Evolutionary conservation across 2,113 vertebrate species (phyloP).

Genomic region (Serilophus lunatus): DNA sequence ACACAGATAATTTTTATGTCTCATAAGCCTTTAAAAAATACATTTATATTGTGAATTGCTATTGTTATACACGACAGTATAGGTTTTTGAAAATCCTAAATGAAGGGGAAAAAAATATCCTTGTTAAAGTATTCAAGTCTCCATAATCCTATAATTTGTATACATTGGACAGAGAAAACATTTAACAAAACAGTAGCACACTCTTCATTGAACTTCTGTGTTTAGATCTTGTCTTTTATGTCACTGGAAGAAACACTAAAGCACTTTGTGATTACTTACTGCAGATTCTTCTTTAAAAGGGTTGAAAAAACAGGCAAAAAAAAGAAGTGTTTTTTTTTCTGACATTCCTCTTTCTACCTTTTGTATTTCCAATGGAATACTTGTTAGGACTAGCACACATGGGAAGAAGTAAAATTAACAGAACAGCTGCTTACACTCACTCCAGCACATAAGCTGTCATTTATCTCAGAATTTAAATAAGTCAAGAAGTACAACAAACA

Average conservation of each 20-base stretch:
- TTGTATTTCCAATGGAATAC: neutral
- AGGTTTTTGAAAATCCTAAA: neutral
- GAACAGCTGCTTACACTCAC: conserved; percentile 24
- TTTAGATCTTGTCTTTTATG: neutral
- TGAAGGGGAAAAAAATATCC: neutral
- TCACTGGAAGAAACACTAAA: neutral
- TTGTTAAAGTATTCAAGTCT: neutral
- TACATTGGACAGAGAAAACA: neutral
- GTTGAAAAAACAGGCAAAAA: neutral
- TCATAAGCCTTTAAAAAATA: neutral
- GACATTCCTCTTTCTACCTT: neutral
- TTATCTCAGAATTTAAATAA: conserved; percentile 9
- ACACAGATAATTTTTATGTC: neutral
- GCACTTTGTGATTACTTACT: neutral
- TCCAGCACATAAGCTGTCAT: neutral
- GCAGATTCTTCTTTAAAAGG: neutral
- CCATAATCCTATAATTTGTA: neutral
- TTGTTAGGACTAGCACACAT: neutral
- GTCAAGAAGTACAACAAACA: neutral
- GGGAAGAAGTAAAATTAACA: conserved; percentile 8
- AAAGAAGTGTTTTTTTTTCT: neutral
- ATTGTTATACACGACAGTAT: neutral
- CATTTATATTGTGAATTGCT: neutral
- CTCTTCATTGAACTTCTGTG: neutral
- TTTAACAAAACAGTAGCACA: neutral